Conservation (phyloP, 2,113 vertebrate species). For the Diglossa brunneiventris region DNA sequence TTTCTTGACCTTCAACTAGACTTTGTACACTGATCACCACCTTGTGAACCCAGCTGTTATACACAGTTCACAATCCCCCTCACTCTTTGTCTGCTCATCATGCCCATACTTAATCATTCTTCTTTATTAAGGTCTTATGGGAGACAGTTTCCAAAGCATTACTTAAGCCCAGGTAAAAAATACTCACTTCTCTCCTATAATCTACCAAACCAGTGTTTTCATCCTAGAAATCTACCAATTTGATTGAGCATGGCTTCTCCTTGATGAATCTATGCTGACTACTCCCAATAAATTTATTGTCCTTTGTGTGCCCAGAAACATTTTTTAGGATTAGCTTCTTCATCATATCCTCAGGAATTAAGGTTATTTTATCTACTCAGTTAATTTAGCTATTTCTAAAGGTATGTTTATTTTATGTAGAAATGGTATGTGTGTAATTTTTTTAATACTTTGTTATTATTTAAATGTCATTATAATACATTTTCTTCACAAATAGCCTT, state of each 20-base stretch:
- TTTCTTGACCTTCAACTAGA: neutral
- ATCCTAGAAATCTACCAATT: neutral
- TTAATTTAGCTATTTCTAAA: neutral
- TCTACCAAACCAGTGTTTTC: neutral
- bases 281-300: neutral
- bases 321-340: neutral
- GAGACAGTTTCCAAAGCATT: neutral
- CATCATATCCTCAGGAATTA: neutral
- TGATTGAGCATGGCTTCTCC: neutral
- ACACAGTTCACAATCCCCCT: neutral
- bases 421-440: neutral
- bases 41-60: neutral
- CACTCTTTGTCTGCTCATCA: neutral
- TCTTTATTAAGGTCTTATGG: neutral
- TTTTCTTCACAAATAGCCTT: neutral
- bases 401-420: neutral
- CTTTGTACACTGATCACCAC: neutral
- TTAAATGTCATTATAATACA: neutral
- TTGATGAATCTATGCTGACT: neutral
- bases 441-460: neutral
- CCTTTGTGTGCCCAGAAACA: neutral
- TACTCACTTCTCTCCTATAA: neutral
- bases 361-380: neutral
- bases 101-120: neutral
- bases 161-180: neutral